A percentile compares a stretch with the other conserved stretches of the same genome.
These are phyloP conservation scores for Ispidina picta DNA, from an alignment of 2,797 vertebrate species.

Conservation along the genomic window DNA sequence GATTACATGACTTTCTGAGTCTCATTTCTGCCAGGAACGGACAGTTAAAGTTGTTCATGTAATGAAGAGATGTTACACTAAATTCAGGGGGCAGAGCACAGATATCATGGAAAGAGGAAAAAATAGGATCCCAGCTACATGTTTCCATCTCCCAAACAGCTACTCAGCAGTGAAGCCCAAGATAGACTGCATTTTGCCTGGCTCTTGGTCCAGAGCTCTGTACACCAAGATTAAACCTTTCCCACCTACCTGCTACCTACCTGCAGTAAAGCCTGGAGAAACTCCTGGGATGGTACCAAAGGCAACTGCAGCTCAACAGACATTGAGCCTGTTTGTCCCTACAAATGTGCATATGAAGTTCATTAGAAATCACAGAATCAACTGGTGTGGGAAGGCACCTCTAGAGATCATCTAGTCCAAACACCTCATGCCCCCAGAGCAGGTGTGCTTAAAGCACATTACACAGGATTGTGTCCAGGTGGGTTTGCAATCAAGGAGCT, in stretches of 20 bases:
- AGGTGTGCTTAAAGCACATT: too few species aligned
- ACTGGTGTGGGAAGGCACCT: too few species aligned
- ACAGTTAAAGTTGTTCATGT: background rate
- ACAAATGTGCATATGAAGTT: background rate
- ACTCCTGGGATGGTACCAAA: background rate
- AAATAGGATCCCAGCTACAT: background rate
- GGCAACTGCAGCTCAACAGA: background rate
- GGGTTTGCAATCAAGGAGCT: too few species aligned
- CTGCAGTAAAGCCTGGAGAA: background rate
- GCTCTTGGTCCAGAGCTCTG: background rate
- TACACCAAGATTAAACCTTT: background rate
- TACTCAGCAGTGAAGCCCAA: background rate
- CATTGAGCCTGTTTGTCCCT: background rate
- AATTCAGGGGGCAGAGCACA: background rate
- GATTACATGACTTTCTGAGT: background rate
- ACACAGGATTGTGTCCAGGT: too few species aligned
- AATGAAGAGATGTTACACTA: background rate
- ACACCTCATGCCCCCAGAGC: too few species aligned
- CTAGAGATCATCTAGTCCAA: too few species aligned
- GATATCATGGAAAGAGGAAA: background rate
- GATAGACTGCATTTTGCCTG: accelerated
- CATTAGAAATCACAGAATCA: background rate
- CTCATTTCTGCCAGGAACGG: background rate
- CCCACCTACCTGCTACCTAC: background rate
- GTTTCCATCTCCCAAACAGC: background rate